A percentile compares a stretch with the other conserved stretches of the same genome.
phyloP scores from a whole-genome alignment of 2,888 invertebrate species.

The Peribatodes rhomboidaria region DNA sequence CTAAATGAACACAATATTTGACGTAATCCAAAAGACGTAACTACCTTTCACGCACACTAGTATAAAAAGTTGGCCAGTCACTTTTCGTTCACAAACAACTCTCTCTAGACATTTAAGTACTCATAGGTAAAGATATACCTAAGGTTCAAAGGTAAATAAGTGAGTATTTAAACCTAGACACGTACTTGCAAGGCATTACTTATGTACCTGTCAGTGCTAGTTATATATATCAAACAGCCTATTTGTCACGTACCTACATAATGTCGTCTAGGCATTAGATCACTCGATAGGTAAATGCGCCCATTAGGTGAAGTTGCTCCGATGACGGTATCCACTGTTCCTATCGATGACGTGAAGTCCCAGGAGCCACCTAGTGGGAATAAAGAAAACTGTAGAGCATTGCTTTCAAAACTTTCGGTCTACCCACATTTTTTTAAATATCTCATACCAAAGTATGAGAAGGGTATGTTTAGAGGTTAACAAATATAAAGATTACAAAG shows the following conservation, averaged over 20 bases:
- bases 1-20: no score
- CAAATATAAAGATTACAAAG: background rate
- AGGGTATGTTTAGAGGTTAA: no score
- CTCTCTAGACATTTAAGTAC: no score
- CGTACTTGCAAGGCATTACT: background rate
- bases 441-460: no score
- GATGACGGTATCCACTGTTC: conserved; percentile 50
- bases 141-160: no score
- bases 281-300: conserved; percentile 61
- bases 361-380: conserved; percentile 32
- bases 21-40: no score
- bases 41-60: no score
- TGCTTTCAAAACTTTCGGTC: background rate
- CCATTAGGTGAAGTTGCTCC: conserved; percentile 55
- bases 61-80: no score
- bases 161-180: no score
- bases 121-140: no score
- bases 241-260: conserved; percentile 61
- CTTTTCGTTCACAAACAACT: no score
- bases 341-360: conserved; percentile 56
- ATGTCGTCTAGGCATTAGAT: conserved; percentile 61
- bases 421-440: no score
- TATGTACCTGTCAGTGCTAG: background rate
- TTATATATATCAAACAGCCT: conserved; percentile 4
- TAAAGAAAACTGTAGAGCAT: conserved; percentile 18